A percentile compares a stretch with the other conserved stretches of the same genome.
These are phyloP conservation scores for Catonia carolina DNA, from an alignment of 2,888 invertebrate genomes.

Conservation along the genomic window DNA sequence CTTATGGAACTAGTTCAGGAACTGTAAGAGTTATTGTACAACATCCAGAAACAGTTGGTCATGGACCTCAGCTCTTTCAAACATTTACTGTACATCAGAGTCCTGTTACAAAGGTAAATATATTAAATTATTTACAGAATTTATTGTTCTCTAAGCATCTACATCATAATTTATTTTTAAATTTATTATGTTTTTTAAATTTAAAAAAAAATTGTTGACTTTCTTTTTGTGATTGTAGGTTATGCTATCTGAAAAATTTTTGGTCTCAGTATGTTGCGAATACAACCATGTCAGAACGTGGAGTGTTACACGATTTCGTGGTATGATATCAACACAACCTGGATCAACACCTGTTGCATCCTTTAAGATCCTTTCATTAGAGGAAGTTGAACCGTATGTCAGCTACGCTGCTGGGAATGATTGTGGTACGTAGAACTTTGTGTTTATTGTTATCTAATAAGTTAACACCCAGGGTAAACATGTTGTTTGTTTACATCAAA, in stretches of 20 bases:
- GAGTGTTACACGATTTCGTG: constrained; percentile 93
- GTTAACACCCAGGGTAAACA: no score
- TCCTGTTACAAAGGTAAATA: constrained; percentile 80
- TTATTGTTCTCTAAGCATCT: no score
- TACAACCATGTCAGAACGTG: constrained; percentile 97
- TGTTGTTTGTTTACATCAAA: no score
- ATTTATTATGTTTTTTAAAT: constrained; percentile 2
- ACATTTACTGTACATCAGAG: constrained; percentile 96
- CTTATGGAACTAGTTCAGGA: constrained; percentile 94
- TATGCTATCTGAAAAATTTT: constrained; percentile 88
- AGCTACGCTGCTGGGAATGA: constrained; percentile 60
- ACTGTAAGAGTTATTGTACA: constrained; percentile 96
- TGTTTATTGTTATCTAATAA: no score
- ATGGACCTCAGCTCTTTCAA: constrained; percentile 96
- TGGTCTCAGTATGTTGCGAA: constrained; percentile 94
- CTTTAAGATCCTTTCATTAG: constrained; percentile 88
- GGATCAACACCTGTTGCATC: constrained; percentile 96
- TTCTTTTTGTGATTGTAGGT: no score
- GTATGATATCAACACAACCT: constrained; percentile 98
- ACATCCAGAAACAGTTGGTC: constrained; percentile 97
- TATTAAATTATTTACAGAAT: no score
- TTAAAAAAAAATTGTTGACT: no score
- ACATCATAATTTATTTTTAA: no score
- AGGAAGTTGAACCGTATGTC: constrained; percentile 58
- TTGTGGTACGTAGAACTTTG: constrained; percentile 52